Percentiles rank a stretch among this genome's conserved stretches.
Conservation (phyloP, 2,888 invertebrate genomes). For the Busseola fusca region DNA sequence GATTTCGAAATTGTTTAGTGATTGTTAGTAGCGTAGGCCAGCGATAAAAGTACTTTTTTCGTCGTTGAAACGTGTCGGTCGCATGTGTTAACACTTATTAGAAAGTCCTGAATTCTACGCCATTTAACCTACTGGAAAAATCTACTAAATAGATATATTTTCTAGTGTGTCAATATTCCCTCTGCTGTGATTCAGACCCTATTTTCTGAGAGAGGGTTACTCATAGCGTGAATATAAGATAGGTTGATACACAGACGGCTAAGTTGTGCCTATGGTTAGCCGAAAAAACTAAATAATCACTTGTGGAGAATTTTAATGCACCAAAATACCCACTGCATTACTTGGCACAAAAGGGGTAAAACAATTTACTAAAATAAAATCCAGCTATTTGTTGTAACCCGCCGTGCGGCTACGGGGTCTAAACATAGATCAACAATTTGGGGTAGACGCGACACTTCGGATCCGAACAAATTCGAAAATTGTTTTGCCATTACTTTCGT, state of each 20-base stretch:
- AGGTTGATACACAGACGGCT: not conserved
- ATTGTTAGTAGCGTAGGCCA: not conserved
- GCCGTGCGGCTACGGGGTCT: constrained; percentile 55
- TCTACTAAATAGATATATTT: not conserved
- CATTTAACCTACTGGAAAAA: not conserved
- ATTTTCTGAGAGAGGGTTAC: not conserved
- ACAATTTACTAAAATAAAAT: constrained; percentile 61
- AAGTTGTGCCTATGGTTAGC: not conserved
- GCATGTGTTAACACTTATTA: not conserved
- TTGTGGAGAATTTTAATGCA: constrained; percentile 46
- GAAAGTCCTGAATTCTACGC: not conserved
- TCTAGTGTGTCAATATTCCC: not conserved
- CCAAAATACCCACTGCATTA: constrained; percentile 39
- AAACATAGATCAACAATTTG: constrained; percentile 28
- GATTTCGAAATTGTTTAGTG: not conserved
- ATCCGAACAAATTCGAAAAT: not conserved
- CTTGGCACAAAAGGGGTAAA: constrained; percentile 51
- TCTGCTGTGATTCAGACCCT: not conserved
- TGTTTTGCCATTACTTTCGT: not conserved
- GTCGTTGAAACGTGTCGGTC: not conserved
- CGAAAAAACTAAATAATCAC: not conserved
- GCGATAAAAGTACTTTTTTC: not conserved
- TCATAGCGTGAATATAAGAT: not conserved
- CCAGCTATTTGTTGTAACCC: constrained; percentile 63
- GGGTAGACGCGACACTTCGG: constrained; percentile 10